These are phyloP conservation scores for Dolichallabes microphthalmus DNA, from an alignment of 2,113 vertebrate species.

Conservation along the genomic window DNA sequence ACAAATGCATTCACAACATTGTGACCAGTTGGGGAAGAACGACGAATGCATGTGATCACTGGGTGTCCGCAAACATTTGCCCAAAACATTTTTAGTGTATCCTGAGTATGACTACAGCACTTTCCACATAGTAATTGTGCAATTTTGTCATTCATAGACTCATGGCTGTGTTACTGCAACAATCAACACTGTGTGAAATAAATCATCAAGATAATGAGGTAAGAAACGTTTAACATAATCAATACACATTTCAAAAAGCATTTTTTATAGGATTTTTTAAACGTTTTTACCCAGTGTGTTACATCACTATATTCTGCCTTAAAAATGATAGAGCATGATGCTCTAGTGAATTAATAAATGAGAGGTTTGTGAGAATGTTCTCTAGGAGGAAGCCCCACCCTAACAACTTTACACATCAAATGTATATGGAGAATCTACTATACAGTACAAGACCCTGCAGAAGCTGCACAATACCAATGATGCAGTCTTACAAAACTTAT, in stretches of 20 bases:
- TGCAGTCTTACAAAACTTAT: too few relatives aligned
- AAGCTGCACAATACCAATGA: not conserved
- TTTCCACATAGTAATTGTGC: not conserved
- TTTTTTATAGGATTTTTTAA: not conserved
- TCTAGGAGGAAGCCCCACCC: not conserved
- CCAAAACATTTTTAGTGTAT: not conserved
- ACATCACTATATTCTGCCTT: not conserved
- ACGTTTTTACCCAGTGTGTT: not conserved
- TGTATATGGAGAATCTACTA: not conserved
- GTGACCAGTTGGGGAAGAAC: not conserved
- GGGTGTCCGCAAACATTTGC: not conserved
- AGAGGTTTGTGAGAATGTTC: not conserved
- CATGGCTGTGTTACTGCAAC: constrained; percentile 80
- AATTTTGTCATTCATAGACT: constrained; percentile 69
- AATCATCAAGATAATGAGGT: constrained; percentile 91
- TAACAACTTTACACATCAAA: too few relatives aligned
- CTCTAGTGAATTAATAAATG: not conserved
- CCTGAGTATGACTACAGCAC: not conserved
- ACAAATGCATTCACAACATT: not conserved
- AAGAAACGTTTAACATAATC: constrained; percentile 48
- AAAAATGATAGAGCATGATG: not conserved
- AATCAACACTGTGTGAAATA: constrained; percentile 81
- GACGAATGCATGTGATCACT: not conserved
- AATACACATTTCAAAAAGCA: not conserved
- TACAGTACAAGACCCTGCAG: not conserved